A percentile compares a stretch with the other conserved stretches of the same genome.
phyloP scores from a whole-genome alignment of 2,113 vertebrate species.

The Pterocles orientalis region DNA sequence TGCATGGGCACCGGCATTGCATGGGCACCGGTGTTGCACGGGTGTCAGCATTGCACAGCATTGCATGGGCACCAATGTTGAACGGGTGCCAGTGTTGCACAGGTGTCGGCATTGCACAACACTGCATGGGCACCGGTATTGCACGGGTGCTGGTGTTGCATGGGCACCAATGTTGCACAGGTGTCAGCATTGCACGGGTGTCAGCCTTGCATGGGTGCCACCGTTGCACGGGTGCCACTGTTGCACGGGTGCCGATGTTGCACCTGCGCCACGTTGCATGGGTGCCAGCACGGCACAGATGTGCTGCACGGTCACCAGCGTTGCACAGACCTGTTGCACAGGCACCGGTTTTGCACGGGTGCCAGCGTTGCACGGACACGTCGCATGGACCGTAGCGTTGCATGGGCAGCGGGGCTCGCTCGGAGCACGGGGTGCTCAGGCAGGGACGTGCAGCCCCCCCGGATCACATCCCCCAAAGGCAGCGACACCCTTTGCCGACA shows the following conservation, averaged over 20 bases:
- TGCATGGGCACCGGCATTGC: background rate
- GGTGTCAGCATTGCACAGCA: background rate
- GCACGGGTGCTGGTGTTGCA: background rate
- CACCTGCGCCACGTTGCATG: background rate
- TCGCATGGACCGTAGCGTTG: background rate
- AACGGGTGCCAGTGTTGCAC: background rate
- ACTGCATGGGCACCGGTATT: background rate
- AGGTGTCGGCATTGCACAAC: background rate
- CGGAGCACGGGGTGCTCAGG: background rate
- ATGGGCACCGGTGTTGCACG: accelerated
- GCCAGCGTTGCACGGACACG: accelerated
- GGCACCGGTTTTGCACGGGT: background rate
- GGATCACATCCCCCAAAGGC: background rate
- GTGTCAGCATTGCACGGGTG: too few species aligned
- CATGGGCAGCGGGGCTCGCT: background rate
- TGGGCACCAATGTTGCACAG: background rate
- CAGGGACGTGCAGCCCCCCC: background rate
- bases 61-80: background rate
- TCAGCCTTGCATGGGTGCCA: background rate
- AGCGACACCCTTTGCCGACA: background rate
- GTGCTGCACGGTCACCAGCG: accelerated
- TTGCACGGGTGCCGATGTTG: background rate
- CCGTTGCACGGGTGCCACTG: accelerated
- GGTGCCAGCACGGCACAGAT: too few species aligned
- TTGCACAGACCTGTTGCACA: background rate